Conservation (phyloP, 1,140 invertebrate species). For the Caerostris darwini region DNA sequence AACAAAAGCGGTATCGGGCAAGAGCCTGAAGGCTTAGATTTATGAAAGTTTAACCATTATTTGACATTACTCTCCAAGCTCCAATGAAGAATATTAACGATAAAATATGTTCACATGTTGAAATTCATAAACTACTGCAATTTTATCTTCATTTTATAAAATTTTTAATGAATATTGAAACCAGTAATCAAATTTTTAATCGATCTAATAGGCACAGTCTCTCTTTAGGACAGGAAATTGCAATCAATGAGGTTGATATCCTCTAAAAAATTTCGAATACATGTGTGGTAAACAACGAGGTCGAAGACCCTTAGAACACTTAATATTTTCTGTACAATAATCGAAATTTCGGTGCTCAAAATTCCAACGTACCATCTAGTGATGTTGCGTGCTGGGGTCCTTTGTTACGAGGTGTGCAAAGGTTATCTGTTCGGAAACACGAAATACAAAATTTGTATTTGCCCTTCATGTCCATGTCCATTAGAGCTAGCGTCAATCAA, state of each 20-base stretch:
- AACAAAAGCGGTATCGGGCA: too few species aligned
- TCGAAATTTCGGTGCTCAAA: not conserved
- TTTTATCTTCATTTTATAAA: too few species aligned
- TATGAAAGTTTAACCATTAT: too few species aligned
- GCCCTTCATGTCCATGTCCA: slow-evolving; percentile 60
- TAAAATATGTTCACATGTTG: too few species aligned
- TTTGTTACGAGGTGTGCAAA: not conserved
- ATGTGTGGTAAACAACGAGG: not conserved
- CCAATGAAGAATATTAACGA: too few species aligned
- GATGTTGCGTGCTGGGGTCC: slow-evolving; percentile 18
- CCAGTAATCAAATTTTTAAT: too few species aligned
- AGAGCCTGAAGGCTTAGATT: too few species aligned
- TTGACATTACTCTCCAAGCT: too few species aligned
- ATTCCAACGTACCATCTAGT: not conserved
- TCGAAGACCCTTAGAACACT: not conserved
- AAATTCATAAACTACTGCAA: too few species aligned
- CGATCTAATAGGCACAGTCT: too few species aligned
- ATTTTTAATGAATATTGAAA: too few species aligned
- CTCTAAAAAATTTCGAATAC: not conserved
- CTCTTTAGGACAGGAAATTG: too few species aligned
- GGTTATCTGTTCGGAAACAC: slow-evolving; percentile 30
- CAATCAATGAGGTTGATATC: not conserved
- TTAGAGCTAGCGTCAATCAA: slow-evolving; percentile 57
- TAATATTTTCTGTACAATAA: not conserved
- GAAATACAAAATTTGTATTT: slow-evolving; percentile 60